These are phyloP conservation scores for Uria aalge DNA, from an alignment of 2,113 vertebrate species.

Conservation along the genomic window DNA sequence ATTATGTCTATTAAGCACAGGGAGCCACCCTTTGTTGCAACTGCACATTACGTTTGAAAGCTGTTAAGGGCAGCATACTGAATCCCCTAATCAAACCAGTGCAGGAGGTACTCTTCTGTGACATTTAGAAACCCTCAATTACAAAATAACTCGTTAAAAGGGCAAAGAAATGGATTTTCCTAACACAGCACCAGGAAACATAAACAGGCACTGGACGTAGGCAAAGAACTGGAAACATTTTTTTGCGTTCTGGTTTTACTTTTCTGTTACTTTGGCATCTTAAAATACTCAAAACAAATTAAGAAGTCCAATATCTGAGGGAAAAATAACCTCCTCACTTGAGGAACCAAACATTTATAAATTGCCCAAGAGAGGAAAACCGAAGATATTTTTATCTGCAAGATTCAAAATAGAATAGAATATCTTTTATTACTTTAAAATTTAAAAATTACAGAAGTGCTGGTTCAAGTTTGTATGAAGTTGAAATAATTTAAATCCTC, in stretches of 20 bases:
- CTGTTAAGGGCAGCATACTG: not conserved
- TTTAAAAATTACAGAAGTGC: not conserved
- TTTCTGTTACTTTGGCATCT: not conserved
- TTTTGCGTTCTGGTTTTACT: not conserved
- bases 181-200: not conserved
- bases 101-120: not conserved
- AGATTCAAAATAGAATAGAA: not conserved
- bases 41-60: not conserved
- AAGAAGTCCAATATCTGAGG: not conserved
- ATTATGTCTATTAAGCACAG: slow-evolving; percentile 15
- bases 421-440: not conserved
- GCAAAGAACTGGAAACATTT: not conserved
- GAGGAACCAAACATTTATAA: not conserved
- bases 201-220: not conserved
- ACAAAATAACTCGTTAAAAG: slow-evolving; percentile 7
- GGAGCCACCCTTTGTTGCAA: not conserved
- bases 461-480: not conserved
- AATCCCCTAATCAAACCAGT: not conserved
- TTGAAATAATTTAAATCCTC: not conserved
- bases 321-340: not conserved
- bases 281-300: not conserved
- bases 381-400: not conserved
- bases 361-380: not conserved
- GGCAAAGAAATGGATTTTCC: not conserved
- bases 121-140: slow-evolving; percentile 16